These are phyloP conservation scores for Alsophila aescularia DNA, from an alignment of 2,888 invertebrate genomes.

Conservation along the genomic window DNA sequence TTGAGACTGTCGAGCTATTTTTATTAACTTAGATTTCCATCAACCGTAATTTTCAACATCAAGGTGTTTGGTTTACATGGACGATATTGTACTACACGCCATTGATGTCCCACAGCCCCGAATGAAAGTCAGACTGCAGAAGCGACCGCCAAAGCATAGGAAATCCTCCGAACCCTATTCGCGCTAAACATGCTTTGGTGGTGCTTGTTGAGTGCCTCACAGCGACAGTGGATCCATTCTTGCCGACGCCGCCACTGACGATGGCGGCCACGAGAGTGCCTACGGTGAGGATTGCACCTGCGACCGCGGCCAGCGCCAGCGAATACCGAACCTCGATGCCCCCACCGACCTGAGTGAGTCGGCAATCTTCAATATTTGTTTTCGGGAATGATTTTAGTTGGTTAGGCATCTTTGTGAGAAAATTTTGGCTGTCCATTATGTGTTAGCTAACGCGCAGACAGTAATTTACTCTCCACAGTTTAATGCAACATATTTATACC, in stretches of 20 bases:
- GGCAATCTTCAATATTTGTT: slow-evolving; percentile 6
- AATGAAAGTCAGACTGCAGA: slow-evolving; percentile 12
- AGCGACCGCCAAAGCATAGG: slow-evolving; percentile 15
- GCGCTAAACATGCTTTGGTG: slow-evolving; percentile 8
- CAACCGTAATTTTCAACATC: neutral
- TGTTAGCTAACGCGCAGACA: neutral
- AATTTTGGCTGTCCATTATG: too few species aligned
- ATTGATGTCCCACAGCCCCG: slow-evolving; percentile 19
- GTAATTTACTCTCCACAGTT: neutral
- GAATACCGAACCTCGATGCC: slow-evolving; percentile 90
- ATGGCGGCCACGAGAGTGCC: slow-evolving; percentile 90
- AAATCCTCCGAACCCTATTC: neutral
- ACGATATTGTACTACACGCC: neutral
- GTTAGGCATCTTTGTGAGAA: neutral
- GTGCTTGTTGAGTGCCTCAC: slow-evolving; percentile 85
- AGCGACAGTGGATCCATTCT: slow-evolving; percentile 99
- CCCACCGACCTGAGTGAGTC: slow-evolving; percentile 41
- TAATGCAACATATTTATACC: neutral
- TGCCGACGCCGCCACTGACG: slow-evolving; percentile 96
- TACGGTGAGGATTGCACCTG: slow-evolving; percentile 89
- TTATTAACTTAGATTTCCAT: too few species aligned
- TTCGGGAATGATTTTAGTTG: neutral
- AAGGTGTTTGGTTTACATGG: neutral
- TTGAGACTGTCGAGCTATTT: too few species aligned
- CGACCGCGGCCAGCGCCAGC: slow-evolving; percentile 89